Conservation (phyloP, 2,797 vertebrate genomes). For the Rhinatrema bivittatum region DNA sequence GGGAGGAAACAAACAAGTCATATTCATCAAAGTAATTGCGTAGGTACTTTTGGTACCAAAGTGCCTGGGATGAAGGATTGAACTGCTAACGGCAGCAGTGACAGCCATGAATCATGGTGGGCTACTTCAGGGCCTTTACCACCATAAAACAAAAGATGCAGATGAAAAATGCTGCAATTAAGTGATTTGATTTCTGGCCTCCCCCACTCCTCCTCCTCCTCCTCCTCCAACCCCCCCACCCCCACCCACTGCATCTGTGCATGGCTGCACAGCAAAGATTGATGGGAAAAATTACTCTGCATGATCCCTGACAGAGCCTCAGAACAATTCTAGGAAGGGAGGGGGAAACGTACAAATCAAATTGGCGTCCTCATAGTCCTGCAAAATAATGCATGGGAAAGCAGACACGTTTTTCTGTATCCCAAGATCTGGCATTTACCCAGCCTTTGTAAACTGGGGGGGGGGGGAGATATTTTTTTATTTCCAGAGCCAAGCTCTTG, state of each 20-base stretch:
- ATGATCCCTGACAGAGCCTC: slow-evolving; percentile 80
- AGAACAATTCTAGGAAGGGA: slow-evolving; percentile 78
- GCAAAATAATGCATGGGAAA: slow-evolving; percentile 76
- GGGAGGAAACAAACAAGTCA: slow-evolving; percentile 85
- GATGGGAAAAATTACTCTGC: slow-evolving; percentile 80
- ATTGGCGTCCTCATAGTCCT: slow-evolving; percentile 69
- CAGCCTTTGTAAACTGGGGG: slow-evolving; percentile 69
- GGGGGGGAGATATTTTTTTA: slow-evolving; percentile 57
- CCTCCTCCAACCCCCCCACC: slow-evolving; percentile 74
- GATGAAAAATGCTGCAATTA: slow-evolving; percentile 99
- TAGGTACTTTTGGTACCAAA: slow-evolving; percentile 87
- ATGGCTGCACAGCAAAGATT: slow-evolving; percentile 77
- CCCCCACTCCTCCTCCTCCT: slow-evolving; percentile 74
- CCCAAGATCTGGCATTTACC: slow-evolving; percentile 65
- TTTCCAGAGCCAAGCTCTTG: slow-evolving; percentile 46
- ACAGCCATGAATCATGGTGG: slow-evolving; percentile 97
- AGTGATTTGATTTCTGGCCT: slow-evolving; percentile 98
- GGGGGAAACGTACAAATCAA: slow-evolving; percentile 79
- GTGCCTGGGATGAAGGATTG: slow-evolving; percentile 95
- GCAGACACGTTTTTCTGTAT: slow-evolving; percentile 72
- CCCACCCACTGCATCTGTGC: slow-evolving; percentile 71
- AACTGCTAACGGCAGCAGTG: slow-evolving; percentile 86
- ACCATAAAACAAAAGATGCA: slow-evolving; percentile 99
- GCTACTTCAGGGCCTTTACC: slow-evolving; percentile 89
- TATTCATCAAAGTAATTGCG: slow-evolving; percentile 99